These are phyloP conservation scores for Orestias chungarensis DNA, from an alignment of 2,797 vertebrate genomes.

Conservation along the genomic window DNA sequence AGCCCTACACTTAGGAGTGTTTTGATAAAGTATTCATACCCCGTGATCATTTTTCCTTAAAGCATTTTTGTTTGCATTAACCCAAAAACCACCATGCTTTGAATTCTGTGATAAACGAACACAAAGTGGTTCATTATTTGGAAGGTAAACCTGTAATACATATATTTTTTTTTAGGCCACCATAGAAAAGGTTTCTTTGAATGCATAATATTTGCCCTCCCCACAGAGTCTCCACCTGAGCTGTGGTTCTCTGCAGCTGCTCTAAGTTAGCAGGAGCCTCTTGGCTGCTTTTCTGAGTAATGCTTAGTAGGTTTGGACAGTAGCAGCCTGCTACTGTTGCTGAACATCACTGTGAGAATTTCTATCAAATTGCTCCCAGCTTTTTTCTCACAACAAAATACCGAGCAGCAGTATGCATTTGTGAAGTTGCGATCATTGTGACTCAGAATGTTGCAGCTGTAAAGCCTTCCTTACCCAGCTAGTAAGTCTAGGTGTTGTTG, in stretches of 20 bases:
- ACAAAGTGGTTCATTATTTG: not conserved
- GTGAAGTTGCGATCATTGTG: not conserved
- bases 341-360: not conserved
- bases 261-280: too few relatives aligned
- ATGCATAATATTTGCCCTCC: not conserved
- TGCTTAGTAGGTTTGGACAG: not conserved
- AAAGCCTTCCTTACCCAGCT: not conserved
- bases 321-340: not conserved
- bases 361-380: not conserved
- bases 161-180: not conserved
- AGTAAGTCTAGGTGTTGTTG: not conserved
- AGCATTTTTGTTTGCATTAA: too few relatives aligned
- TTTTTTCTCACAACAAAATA: not conserved
- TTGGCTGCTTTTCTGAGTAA: not conserved
- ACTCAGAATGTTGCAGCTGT: not conserved
- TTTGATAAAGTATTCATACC: conserved; percentile 31
- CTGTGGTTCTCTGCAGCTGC: too few relatives aligned
- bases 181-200: not conserved
- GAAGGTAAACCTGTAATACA: not conserved
- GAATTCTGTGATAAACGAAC: not conserved
- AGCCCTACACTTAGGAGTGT: conserved; percentile 43
- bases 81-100: not conserved
- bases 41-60: not conserved
- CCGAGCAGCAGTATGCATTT: not conserved
- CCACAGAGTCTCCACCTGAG: too few relatives aligned